Percentiles rank a stretch among this genome's conserved stretches.
These are phyloP conservation scores for Phlogophora meticulosa DNA, from an alignment of 2,888 invertebrate species.

Conservation along the genomic window DNA sequence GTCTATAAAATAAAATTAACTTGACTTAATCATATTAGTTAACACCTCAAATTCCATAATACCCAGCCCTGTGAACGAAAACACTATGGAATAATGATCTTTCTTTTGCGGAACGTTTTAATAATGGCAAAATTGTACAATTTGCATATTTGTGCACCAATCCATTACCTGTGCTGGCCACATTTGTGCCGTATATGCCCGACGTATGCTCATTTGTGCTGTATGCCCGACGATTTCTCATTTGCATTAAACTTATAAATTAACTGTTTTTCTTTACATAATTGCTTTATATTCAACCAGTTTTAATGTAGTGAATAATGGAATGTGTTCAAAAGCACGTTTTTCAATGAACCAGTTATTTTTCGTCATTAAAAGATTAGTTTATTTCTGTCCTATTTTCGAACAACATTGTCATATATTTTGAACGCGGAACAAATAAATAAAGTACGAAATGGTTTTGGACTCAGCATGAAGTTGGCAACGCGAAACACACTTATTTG, in stretches of 20 bases:
- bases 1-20: too few species aligned
- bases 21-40: too few species aligned
- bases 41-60: neutral
- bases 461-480: conserved; percentile 55
- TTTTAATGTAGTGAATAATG: neutral
- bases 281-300: conserved; percentile 11
- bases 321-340: neutral
- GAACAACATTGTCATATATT: conserved; percentile 12
- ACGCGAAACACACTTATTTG: conserved; percentile 29
- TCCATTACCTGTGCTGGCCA: conserved; percentile 77
- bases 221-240: conserved; percentile 27
- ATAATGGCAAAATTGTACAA: conserved; percentile 81
- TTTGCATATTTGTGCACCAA: conserved; percentile 83
- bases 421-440: conserved; percentile 22
- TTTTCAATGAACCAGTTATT: neutral
- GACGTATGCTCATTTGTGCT: conserved; percentile 6
- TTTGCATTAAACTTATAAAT: conserved; percentile 52
- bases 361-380: neutral
- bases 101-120: conserved; percentile 81
- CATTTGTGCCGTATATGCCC: conserved; percentile 64
- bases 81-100: conserved; percentile 73
- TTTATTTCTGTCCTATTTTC: neutral
- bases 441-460: conserved; percentile 18
- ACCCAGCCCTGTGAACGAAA: conserved; percentile 72
- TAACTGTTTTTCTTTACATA: conserved; percentile 29